Percentiles rank a stretch among this genome's conserved stretches.
phyloP scores from a whole-genome alignment of 2,888 invertebrate species.

The Tridacna crocea region DNA sequence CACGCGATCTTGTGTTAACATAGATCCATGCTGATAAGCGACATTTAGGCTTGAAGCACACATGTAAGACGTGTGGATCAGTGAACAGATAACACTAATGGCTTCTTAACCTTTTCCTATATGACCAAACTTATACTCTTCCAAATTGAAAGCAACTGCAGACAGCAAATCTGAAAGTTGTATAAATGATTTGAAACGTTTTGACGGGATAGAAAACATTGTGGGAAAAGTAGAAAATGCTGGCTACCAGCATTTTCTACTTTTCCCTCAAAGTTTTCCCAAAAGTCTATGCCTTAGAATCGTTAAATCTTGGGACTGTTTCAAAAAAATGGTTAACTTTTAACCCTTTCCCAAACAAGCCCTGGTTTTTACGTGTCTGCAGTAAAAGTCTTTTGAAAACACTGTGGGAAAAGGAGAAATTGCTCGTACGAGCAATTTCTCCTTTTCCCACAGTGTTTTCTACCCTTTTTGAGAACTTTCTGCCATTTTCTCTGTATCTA shows the following conservation, averaged over 20 bases:
- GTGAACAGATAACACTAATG: slow-evolving; percentile 13
- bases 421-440: neutral
- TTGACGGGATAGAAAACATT: too few species aligned
- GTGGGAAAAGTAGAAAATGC: too few species aligned
- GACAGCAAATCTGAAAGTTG: too few species aligned
- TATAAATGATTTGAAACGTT: too few species aligned
- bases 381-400: neutral
- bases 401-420: neutral
- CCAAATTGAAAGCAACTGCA: too few species aligned
- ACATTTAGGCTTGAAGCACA: slow-evolving; percentile 3
- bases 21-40: slow-evolving; percentile 16
- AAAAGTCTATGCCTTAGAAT: too few species aligned
- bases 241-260: too few species aligned
- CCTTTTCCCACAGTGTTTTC: neutral
- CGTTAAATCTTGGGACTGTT: too few species aligned
- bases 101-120: neutral
- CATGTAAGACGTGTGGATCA: neutral
- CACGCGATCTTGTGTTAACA: slow-evolving; percentile 10
- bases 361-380: neutral
- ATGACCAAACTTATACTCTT: neutral
- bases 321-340: neutral
- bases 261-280: too few species aligned
- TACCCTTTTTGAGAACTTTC: too few species aligned
- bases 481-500: too few species aligned
- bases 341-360: neutral